A percentile compares a stretch with the other conserved stretches of the same genome.
phyloP scores from a whole-genome alignment of 30 jellyfish, hydroid and myxozoan species.

The Euphysa ruthae region DNA sequence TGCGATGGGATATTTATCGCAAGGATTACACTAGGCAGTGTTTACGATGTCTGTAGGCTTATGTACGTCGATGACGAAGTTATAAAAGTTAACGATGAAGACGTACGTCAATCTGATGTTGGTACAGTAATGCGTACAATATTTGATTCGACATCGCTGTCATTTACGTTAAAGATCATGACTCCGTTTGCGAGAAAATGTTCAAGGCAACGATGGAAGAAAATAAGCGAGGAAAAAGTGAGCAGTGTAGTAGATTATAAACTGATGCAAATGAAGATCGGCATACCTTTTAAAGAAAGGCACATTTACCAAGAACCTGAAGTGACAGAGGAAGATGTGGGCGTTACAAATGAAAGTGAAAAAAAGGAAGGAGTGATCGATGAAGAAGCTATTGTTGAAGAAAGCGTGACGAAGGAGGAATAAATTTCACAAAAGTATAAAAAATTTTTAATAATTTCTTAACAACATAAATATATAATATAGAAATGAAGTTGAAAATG shows the following conservation, averaged over 20 bases:
- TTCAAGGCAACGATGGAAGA: slow-evolving; percentile 4
- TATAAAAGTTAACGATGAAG: slow-evolving; percentile 18
- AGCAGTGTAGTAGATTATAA: slow-evolving; percentile 24
- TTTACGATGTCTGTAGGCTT: slow-evolving; percentile 11
- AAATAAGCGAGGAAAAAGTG: slow-evolving; percentile 7
- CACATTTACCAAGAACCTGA: slow-evolving; percentile 7
- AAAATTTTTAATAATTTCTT: too few species aligned
- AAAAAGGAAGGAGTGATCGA: too few species aligned
- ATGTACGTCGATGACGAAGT: slow-evolving; percentile 24
- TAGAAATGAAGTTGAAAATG: too few species aligned
- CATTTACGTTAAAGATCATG: neutral
- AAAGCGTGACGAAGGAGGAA: too few species aligned
- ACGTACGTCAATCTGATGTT: slow-evolving; percentile 1
- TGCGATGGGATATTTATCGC: slow-evolving; percentile 24
- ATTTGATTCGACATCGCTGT: neutral
- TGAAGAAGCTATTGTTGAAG: too few species aligned
- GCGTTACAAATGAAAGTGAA: too few species aligned
- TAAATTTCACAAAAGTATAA: too few species aligned
- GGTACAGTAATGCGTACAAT: slow-evolving; percentile 2
- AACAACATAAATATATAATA: too few species aligned
- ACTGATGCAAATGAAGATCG: slow-evolving; percentile 17
- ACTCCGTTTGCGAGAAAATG: slow-evolving; percentile 29
- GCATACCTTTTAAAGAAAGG: slow-evolving; percentile 4
- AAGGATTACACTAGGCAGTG: slow-evolving; percentile 26
- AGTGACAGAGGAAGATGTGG: too few species aligned